Evolutionary conservation across 53 echinoderm and acorn worm genomes (phyloP).

Genomic region (Antedon mediterranea): DNA sequence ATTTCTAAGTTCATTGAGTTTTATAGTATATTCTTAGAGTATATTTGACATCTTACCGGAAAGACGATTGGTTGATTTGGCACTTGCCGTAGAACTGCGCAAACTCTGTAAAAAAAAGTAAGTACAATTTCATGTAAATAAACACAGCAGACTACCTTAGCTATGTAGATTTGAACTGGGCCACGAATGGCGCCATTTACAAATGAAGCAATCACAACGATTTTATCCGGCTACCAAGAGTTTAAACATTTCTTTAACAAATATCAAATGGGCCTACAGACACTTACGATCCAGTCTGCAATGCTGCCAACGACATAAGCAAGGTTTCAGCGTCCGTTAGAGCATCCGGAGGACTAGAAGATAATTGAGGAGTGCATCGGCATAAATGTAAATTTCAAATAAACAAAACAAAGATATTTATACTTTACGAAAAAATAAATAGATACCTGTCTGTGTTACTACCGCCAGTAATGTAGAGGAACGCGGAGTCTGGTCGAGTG

Average conservation of each 20-base stretch:
- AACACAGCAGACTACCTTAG: too few species aligned
- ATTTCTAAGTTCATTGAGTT: too few species aligned
- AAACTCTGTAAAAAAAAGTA: slow-evolving; percentile 18
- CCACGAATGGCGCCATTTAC: too few species aligned
- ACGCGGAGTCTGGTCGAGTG: slow-evolving; percentile 19
- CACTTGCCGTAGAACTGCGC: slow-evolving; percentile 34
- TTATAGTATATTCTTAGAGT: neutral
- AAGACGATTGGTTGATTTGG: slow-evolving; percentile 53
- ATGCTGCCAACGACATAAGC: slow-evolving; percentile 31
- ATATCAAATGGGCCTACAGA: neutral
- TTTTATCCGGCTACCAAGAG: too few species aligned
- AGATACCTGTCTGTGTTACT: slow-evolving; percentile 31
- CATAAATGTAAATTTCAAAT: too few species aligned
- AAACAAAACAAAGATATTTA: too few species aligned
- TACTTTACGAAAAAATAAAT: too few species aligned
- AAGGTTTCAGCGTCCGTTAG: slow-evolving; percentile 38
- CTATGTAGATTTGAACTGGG: too few species aligned
- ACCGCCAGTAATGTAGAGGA: slow-evolving; percentile 39
- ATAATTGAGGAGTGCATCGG: too few species aligned
- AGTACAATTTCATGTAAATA: too few species aligned
- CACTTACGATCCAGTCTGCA: slow-evolving; percentile 55
- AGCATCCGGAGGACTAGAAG: slow-evolving; percentile 55
- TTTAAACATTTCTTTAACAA: too few species aligned
- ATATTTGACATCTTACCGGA: slow-evolving; percentile 26
- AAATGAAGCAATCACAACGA: too few species aligned